Evolutionary conservation across 2,113 vertebrate genomes (phyloP), one percentile per base, ranked within the genome.

Genomic region (Periophthalmus modestus): DNA sequence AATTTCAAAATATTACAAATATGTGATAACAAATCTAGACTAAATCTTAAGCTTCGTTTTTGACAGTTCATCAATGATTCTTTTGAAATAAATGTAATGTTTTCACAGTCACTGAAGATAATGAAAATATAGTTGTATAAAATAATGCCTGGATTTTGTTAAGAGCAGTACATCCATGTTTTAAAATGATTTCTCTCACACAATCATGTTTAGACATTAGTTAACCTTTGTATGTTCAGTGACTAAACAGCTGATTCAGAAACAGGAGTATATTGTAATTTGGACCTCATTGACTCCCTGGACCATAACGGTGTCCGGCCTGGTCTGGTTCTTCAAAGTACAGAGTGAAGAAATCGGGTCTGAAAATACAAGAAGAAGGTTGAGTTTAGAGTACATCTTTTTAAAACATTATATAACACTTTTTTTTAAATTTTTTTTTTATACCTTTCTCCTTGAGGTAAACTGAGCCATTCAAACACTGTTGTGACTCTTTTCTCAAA

Each of bases 301-400:
- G 47, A 6, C 23, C 88, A 5, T 36, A 61, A 50, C 95, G 0
- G 87, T 99, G 98, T 61, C 97, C 98, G 19, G 96, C 57, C 43
- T 84, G 14, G 88, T 99, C 98, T 9, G 98, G 98, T 73, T 99
- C 90, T 1, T 98, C 95, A 66, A 98, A 82, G 79, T 99, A 99
- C 36, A 99, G 67, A 59, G 96, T 97, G 71, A 94, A 96, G 80
- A 99, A 94, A 89, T 94, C 88, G 16, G 97, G 96, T 85, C 98
- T 99, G 16, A 13, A 87, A 75, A 12, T 0, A 77, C 36, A 75
- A 58, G 39, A 82, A 0, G 4, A 66, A 63, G 13, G 65, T 39
- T 23, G 48, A 7, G 52, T 43, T 47, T 9, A 34, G 9, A 23
- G 15, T 2, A 39, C 12, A 48, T 48, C 7, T 47, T 21, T 67